A percentile compares a stretch with the other conserved stretches of the same genome.
Evolutionary conservation across 2,113 vertebrate genomes (phyloP).

Genomic region (Macquaria australasica): DNA sequence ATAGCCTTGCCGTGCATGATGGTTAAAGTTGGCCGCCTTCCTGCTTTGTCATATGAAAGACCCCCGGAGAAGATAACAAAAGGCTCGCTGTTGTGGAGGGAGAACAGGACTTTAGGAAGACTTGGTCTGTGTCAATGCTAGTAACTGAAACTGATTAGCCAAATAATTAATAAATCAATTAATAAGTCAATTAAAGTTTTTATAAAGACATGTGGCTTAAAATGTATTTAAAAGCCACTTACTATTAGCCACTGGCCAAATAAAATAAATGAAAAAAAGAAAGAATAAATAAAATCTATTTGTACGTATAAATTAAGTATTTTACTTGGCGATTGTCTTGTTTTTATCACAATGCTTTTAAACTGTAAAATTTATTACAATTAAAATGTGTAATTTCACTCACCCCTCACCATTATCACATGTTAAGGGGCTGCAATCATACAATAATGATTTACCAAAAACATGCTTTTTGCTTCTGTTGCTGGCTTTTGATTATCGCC

Average conservation of each 20-base stretch:
- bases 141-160: background rate
- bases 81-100: slow-evolving; percentile 87
- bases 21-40: slow-evolving; percentile 94
- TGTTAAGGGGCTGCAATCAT: background rate
- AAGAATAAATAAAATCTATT: background rate
- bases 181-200: background rate
- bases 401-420: background rate
- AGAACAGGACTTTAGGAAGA: slow-evolving; percentile 23
- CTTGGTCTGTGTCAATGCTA: background rate
- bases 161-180: background rate
- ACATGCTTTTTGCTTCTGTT: background rate
- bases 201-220: background rate
- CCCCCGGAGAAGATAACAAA: slow-evolving; percentile 98
- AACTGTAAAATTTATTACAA: background rate
- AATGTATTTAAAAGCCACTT: background rate
- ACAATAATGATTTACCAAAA: background rate
- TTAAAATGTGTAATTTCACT: slow-evolving; percentile 3
- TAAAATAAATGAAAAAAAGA: background rate
- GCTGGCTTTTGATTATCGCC: background rate
- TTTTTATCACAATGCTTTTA: background rate
- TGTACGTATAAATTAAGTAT: background rate
- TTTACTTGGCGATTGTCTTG: background rate
- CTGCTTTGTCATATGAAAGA: slow-evolving; percentile 95
- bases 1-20: slow-evolving; percentile 99
- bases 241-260: background rate